Percentiles rank a stretch among this genome's conserved stretches.
These are phyloP conservation scores for Agrilus mali DNA, from an alignment of 2,888 invertebrate species.

Conservation along the genomic window DNA sequence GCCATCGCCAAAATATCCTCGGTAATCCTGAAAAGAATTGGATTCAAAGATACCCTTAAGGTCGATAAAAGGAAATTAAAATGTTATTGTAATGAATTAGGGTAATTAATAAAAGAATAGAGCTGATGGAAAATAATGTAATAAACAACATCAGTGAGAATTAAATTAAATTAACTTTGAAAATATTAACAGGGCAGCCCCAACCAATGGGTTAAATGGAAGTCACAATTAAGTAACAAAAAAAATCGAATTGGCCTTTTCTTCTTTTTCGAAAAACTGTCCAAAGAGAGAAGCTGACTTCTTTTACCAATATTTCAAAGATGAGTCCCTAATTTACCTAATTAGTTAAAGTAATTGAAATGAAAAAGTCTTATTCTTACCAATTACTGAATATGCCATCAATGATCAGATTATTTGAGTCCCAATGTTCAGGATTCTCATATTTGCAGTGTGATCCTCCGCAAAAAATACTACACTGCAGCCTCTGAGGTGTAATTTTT, in stretches of 20 bases:
- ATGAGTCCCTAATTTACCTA: too few relatives aligned
- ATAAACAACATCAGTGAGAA: background rate
- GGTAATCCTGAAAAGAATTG: conserved; percentile 56
- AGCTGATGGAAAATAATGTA: background rate
- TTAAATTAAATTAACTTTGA: background rate
- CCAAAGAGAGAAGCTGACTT: too few relatives aligned
- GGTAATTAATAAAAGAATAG: conserved; percentile 5
- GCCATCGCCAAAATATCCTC: conserved; percentile 83
- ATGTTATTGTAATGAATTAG: background rate
- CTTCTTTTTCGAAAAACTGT: too few relatives aligned
- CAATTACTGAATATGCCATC: conserved; percentile 75
- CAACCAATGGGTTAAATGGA: too few relatives aligned
- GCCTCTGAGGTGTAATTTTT: conserved; percentile 50
- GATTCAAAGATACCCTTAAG: background rate
- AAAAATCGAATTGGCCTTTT: too few relatives aligned
- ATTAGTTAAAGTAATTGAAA: too few relatives aligned
- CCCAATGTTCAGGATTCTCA: conserved; percentile 53
- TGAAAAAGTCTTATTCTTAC: conserved; percentile 36
- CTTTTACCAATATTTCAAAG: too few relatives aligned
- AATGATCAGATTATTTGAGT: conserved; percentile 51
- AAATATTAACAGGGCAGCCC: too few relatives aligned
- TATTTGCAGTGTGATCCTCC: conserved; percentile 74
- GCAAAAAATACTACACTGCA: conserved; percentile 74
- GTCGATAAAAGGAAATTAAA: background rate
- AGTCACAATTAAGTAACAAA: too few relatives aligned